Evolutionary conservation across 1,140 invertebrate species (phyloP).

Genomic region (Drosophila bocki): DNA sequence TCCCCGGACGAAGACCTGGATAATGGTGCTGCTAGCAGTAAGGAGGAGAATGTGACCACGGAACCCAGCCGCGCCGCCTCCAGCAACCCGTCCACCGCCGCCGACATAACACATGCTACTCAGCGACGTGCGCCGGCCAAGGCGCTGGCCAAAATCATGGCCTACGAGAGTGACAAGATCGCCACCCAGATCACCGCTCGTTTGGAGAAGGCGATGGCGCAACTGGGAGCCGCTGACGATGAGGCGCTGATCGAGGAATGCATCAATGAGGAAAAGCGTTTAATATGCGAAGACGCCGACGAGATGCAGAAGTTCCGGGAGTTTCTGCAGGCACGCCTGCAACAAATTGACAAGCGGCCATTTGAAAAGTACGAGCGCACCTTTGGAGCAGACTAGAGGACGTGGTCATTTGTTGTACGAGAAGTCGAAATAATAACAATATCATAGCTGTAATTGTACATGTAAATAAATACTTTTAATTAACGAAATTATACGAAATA

Average conservation of each 20-base stretch:
- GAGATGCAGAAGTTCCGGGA: slow-evolving; percentile 57
- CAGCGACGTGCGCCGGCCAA: slow-evolving; percentile 45
- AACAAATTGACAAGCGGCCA: slow-evolving; percentile 44
- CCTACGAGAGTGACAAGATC: slow-evolving; percentile 62
- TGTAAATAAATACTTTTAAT: slow-evolving; percentile 7
- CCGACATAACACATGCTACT: neutral
- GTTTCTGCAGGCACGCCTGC: slow-evolving; percentile 50
- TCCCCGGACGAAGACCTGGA: slow-evolving; percentile 10
- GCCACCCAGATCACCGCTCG: slow-evolving; percentile 43
- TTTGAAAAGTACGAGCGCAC: slow-evolving; percentile 61
- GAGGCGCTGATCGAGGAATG: slow-evolving; percentile 8
- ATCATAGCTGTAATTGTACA: neutral
- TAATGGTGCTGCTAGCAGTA: neutral
- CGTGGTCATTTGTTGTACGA: neutral
- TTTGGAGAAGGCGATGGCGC: slow-evolving; percentile 23
- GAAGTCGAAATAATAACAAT: neutral
- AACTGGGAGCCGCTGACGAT: neutral
- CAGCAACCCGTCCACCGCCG: neutral
- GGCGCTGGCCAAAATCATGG: slow-evolving; percentile 60
- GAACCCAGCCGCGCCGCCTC: neutral
- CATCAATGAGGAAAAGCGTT: slow-evolving; percentile 28
- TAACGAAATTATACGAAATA: neutral
- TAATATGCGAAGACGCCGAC: slow-evolving; percentile 41
- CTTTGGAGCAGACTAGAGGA: slow-evolving; percentile 41
- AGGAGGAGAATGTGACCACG: neutral